These are phyloP conservation scores for Teleopsis dalmanni DNA, from an alignment of 1,140 invertebrate species.

Conservation along the genomic window DNA sequence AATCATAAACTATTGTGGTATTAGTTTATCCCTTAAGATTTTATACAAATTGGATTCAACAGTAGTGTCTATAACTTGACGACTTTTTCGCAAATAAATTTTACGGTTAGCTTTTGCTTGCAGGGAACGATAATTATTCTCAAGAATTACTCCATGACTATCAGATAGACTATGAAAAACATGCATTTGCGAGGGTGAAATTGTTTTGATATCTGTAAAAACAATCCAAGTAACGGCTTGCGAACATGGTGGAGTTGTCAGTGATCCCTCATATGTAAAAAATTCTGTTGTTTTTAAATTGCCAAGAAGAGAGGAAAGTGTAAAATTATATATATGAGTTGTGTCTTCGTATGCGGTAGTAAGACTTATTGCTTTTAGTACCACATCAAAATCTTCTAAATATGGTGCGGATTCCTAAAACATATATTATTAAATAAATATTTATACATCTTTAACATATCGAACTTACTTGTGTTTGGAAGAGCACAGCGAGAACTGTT, in stretches of 20 bases:
- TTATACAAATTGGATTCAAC: conserved; percentile 1
- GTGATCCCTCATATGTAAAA: conserved; percentile 77
- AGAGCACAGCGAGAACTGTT: conserved; percentile 73
- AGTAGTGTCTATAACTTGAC: background rate
- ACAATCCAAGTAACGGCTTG: conserved; percentile 87
- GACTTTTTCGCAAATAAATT: conserved; percentile 47
- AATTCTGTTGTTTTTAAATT: conserved; percentile 52
- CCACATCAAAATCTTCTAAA: conserved; percentile 20
- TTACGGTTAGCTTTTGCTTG: conserved; percentile 53
- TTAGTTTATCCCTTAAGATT: background rate
- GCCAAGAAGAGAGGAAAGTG: conserved; percentile 29
- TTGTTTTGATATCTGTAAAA: conserved; percentile 62
- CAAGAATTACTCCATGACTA: conserved; percentile 44
- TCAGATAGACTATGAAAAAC: conserved; percentile 53
- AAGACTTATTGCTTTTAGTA: conserved; percentile 23
- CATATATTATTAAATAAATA: background rate
- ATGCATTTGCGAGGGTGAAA: conserved; percentile 19
- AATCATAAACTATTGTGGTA: too few relatives aligned
- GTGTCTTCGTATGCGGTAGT: conserved; percentile 29
- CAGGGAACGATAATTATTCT: conserved; percentile 52
- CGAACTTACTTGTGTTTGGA: conserved; percentile 54
- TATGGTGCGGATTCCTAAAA: conserved; percentile 11
- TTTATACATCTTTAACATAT: background rate
- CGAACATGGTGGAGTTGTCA: conserved; percentile 87
- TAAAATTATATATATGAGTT: conserved; percentile 18